Percentiles rank a stretch among this genome's conserved stretches.
phyloP scores from a whole-genome alignment of 2,797 vertebrate species.

The Enteromius anoplus region DNA sequence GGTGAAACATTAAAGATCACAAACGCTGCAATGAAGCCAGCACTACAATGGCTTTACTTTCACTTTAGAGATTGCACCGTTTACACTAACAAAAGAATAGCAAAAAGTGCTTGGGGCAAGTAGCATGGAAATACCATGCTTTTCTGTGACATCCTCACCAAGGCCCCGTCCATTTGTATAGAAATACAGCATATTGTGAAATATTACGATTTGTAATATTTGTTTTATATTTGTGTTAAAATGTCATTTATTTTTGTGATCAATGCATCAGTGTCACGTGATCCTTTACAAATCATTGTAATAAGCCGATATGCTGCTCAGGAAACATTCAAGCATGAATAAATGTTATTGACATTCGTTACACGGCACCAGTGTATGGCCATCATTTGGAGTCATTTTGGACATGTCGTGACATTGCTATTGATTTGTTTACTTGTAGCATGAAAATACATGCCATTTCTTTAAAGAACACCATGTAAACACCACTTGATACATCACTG shows the following conservation, averaged over 20 bases:
- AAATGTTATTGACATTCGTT: neutral
- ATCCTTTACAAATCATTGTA: neutral
- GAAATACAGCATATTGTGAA: neutral
- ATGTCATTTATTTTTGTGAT: neutral
- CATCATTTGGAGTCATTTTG: neutral
- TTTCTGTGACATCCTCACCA: no score
- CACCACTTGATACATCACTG: neutral
- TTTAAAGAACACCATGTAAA: neutral
- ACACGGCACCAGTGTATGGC: neutral
- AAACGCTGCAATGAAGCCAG: neutral
- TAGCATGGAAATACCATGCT: neutral
- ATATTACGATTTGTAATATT: neutral
- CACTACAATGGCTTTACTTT: neutral
- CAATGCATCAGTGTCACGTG: neutral
- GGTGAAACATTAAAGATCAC: neutral
- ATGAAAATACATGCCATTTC: neutral
- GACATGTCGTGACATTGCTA: neutral
- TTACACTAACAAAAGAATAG: neutral
- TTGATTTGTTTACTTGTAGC: conserved; percentile 14
- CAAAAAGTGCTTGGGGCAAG: neutral
- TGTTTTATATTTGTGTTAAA: neutral
- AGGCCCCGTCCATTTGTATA: neutral
- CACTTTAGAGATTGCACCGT: neutral
- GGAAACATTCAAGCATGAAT: neutral
- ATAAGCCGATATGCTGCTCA: neutral